Evolutionary conservation across 2,797 vertebrate genomes (phyloP).

Genomic region (Eulemur albifrons): DNA sequence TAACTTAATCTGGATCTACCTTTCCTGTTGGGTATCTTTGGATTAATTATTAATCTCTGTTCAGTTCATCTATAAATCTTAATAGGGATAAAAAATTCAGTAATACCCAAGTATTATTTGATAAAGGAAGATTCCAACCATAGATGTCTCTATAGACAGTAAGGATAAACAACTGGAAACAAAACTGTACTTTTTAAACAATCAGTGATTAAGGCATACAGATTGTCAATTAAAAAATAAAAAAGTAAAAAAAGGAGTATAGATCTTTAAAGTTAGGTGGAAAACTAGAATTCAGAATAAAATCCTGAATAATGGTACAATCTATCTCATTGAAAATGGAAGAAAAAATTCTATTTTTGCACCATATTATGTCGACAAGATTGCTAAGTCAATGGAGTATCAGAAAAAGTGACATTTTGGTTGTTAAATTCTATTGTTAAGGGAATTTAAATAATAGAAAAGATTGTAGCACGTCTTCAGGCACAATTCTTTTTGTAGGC

Average conservation of each 20-base stretch:
- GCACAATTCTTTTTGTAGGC: background rate
- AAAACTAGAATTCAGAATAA: slow-evolving; percentile 21
- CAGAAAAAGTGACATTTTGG: background rate
- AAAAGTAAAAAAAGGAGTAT: background rate
- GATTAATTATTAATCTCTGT: background rate
- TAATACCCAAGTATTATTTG: background rate
- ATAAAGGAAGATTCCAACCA: background rate
- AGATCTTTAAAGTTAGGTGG: background rate
- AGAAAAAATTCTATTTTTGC: background rate
- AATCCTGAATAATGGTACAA: background rate
- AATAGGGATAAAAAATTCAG: background rate
- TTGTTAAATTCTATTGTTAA: slow-evolving; percentile 36
- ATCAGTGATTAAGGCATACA: background rate
- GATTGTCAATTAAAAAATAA: background rate
- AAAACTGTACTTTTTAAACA: background rate
- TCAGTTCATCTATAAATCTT: background rate
- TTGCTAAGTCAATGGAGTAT: background rate
- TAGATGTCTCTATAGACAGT: background rate
- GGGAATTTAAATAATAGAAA: background rate
- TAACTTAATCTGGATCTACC: background rate
- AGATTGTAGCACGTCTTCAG: background rate
- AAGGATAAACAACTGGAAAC: background rate
- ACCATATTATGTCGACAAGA: background rate
- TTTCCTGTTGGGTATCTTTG: background rate
- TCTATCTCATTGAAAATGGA: background rate